phyloP scores from a whole-genome alignment of 35 echinoderm and acorn worm genomes.

The Ptychodera flava region DNA sequence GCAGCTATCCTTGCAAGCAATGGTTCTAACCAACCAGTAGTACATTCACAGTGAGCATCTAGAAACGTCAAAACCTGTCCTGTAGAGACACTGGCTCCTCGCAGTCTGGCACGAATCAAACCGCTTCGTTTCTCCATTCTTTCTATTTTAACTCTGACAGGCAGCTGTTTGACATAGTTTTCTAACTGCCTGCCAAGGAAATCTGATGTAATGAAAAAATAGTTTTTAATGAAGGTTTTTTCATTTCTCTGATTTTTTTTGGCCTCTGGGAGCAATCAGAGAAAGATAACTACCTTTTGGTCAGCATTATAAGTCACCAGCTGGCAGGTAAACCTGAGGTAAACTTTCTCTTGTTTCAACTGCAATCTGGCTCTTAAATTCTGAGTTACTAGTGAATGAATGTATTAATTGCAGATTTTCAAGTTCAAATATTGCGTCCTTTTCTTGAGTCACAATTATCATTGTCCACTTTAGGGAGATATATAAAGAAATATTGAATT shows the following conservation, averaged over 20 bases:
- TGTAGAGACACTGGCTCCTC: slow-evolving; percentile 78
- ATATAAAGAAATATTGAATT: too few relatives aligned
- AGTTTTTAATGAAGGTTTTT: too few relatives aligned
- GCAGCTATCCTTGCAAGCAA: slow-evolving; percentile 66
- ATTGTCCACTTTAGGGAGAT: too few relatives aligned
- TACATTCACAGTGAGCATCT: slow-evolving; percentile 96
- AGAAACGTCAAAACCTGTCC: slow-evolving; percentile 88
- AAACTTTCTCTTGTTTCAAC: too few relatives aligned
- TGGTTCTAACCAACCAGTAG: slow-evolving; percentile 90
- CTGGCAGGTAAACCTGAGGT: too few relatives aligned
- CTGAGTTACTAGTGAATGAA: too few relatives aligned
- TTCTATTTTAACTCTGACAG: slow-evolving; percentile 63
- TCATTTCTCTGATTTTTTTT: too few relatives aligned
- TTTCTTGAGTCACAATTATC: too few relatives aligned
- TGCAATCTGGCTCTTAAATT: too few relatives aligned
- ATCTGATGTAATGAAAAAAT: slow-evolving; percentile 49
- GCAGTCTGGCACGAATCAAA: slow-evolving; percentile 74
- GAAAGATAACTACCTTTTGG: not conserved
- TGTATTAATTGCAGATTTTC: too few relatives aligned
- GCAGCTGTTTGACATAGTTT: slow-evolving; percentile 60
- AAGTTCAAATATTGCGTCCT: too few relatives aligned
- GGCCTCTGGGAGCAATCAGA: too few relatives aligned
- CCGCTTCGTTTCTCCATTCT: slow-evolving; percentile 94
- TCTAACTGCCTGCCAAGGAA: slow-evolving; percentile 82
- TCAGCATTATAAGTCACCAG: not conserved